A percentile compares a stretch with the other conserved stretches of the same genome.
phyloP scores from a whole-genome alignment of 2,888 invertebrate genomes.

The Oligia latruncula region DNA sequence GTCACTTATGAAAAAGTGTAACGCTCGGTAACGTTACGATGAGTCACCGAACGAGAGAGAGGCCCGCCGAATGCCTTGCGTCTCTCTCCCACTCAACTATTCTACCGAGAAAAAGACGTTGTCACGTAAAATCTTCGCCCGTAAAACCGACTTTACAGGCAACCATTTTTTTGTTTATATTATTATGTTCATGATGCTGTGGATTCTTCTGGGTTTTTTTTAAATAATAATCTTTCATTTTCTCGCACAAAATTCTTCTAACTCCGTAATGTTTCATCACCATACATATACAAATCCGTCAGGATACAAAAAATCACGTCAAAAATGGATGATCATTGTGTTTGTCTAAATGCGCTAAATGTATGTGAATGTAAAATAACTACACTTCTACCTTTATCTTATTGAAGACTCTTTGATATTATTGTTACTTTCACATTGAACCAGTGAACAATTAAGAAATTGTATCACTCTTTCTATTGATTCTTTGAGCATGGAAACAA shows the following conservation, averaged over 20 bases:
- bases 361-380: slow-evolving; percentile 45
- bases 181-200: slow-evolving; percentile 22
- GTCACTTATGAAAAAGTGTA: too few relatives aligned
- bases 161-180: slow-evolving; percentile 24
- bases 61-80: too few relatives aligned
- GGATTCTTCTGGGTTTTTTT: slow-evolving; percentile 35
- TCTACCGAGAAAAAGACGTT: too few relatives aligned
- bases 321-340: slow-evolving; percentile 21
- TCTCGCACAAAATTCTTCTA: slow-evolving; percentile 32
- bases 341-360: slow-evolving; percentile 42
- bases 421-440: slow-evolving; percentile 1
- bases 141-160: too few relatives aligned
- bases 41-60: too few relatives aligned
- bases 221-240: slow-evolving; percentile 21
- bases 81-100: too few relatives aligned
- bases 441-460: slow-evolving; percentile 9
- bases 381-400: slow-evolving; percentile 10
- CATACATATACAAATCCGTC: slow-evolving; percentile 16
- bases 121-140: too few relatives aligned
- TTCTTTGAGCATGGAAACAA: slow-evolving; percentile 29
- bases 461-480: background rate
- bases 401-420: slow-evolving; percentile 20
- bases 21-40: too few relatives aligned
- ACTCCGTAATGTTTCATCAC: slow-evolving; percentile 36
- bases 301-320: background rate